Evolutionary conservation across 2,113 vertebrate genomes (phyloP), one percentile per base, ranked within the genome.

Genomic region (Theristicus caerulescens): DNA sequence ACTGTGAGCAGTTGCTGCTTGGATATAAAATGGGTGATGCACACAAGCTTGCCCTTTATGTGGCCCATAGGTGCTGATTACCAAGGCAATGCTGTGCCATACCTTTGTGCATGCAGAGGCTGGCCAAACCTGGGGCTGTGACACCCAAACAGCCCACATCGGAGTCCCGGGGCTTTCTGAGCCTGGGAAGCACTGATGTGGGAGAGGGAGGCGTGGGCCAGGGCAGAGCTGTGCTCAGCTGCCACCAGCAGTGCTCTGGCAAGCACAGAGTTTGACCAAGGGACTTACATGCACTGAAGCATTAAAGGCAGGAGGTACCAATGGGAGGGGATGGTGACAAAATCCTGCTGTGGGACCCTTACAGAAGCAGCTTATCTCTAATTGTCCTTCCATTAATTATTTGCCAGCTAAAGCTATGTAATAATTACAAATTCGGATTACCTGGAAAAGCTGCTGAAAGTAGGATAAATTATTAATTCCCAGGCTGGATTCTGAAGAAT

Each of bases 361-460:
- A 5, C 7, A 29, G 65, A 25, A 59, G 42, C 0, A 44, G 34
- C 36, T 90, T 67, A 24, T 57, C 31, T 79, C 34, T n/a, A 52
- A 32, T 67, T 93, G 70, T 65, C 59, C 81, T 95, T 70, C 42
- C 34, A 15, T 46, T 92, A 46, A 11, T 61, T 89, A 42, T 77
- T 92, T 70, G 36, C 54, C n/a, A n/a, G 77, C 40, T 69, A 49
- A 82, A 52, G 25, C 34, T 19, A 9, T 12, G 25, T 65, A 66
- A 73, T 62, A 79, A 47, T 82, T 73, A 73, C 38, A 51, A n/a
- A 55, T 81, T 47, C 52, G 54, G n/a, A 64, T 84, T 93, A 76
- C 67, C 81, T 88, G 72, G 58, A 62, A 79, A 93, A 93, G 51
- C 81, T 93, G 65, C 72, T 79, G 88, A 90, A 88, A 86, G 54